Evolutionary conservation across 2,113 vertebrate genomes (phyloP).

Genomic region (Plecturocebus donacophilus): DNA sequence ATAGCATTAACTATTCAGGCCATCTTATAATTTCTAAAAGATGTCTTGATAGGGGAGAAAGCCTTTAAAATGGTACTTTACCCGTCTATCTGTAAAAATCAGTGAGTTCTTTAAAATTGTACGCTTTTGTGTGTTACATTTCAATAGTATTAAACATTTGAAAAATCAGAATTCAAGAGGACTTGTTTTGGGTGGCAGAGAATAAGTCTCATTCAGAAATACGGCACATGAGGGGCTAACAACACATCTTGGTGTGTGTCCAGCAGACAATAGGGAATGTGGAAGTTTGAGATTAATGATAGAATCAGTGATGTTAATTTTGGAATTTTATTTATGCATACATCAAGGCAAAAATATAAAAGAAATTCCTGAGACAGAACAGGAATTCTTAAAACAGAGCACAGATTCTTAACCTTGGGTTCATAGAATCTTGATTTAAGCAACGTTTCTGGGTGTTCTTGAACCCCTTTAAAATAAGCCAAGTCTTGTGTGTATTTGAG

Average conservation of each 20-base stretch:
- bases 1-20: not conserved
- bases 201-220: not conserved
- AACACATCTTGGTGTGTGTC: not conserved
- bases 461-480: not conserved
- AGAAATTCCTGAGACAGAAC: not conserved
- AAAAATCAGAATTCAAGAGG: not conserved
- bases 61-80: not conserved
- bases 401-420: not conserved
- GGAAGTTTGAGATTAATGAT: not conserved
- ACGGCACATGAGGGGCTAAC: not conserved
- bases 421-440: not conserved
- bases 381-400: not conserved
- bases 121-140: not conserved
- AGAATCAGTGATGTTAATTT: not conserved
- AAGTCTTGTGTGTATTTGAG: not conserved
- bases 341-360: not conserved
- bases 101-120: not conserved
- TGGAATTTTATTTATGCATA: not conserved
- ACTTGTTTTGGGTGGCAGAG: not conserved
- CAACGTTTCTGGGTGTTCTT: not conserved
- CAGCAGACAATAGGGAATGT: not conserved
- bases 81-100: not conserved
- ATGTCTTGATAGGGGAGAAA: not conserved
- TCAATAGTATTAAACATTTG: not conserved
- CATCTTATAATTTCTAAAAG: not conserved